Base-by-base conservation (phyloP, 2,113 vertebrate species). In the Etheostoma spectabile region DNA sequence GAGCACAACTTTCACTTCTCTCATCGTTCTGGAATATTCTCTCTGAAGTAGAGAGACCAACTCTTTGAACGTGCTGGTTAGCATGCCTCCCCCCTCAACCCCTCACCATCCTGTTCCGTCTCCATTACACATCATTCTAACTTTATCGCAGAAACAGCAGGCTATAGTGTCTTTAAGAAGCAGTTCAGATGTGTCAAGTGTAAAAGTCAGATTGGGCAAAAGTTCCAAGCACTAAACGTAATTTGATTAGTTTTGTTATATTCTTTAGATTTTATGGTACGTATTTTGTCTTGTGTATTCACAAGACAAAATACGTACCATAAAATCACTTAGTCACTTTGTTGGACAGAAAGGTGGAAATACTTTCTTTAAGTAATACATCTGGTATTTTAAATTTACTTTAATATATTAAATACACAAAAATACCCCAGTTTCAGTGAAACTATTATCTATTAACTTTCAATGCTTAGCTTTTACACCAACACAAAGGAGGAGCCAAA, bases 1-100 rank as follows among this genome's bases (percentile, higher is more conserved):
- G 79, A 89, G 88, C 83, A 90, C 80, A 90, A 83, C 82, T 82
- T 83, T 87, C 61, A 86, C 80, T 90, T 62, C 70, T 65, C 65
- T 69, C 70, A 18, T 87, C 21, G n/a, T 71, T 48, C 51, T 55
- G 79, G 60, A 83, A 87, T 86, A 87, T 90, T 89, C 81, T 64
- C 76, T 91, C 72, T 85, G 83, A 90, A 80, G 79, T 89, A 18
- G 35, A 73, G 72, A 76, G 84, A 18, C 71, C 51, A 19, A 70
- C 60, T 80, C 84, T 86, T 83, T 88, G 76, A 89, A 82, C 67
- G 11, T 48, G 69, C 74, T 81, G 60, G 79, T 85, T 77, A 85
- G 77, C 52, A 73, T 48, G 42, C 52, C 12, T 1, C 38, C 14
- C 0, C 1, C 21, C 19, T 3, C 42, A 10, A 22, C 8, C 56